Conservation (phyloP, 2,888 invertebrate species). For the Eledona agricola region DNA sequence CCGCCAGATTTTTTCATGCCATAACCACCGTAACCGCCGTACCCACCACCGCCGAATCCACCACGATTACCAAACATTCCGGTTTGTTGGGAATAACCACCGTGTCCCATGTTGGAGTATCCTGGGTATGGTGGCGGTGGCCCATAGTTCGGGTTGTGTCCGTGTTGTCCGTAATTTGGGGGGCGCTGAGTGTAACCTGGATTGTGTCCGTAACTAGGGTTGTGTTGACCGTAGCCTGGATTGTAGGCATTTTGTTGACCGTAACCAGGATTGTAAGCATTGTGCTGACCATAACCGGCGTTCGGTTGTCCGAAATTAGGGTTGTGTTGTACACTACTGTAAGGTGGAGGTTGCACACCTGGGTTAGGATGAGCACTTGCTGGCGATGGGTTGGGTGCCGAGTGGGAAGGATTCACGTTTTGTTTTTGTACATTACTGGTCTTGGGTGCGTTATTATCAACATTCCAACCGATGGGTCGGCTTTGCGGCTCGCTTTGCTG, state of each 20-base stretch:
- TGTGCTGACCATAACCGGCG: conserved; percentile 13
- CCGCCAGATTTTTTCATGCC: conserved; percentile 46
- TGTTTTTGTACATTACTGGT: conserved; percentile 25
- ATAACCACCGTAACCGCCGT: conserved; percentile 41
- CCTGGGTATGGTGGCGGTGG: too few species aligned
- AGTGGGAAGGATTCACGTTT: conserved; percentile 27
- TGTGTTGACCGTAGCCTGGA: conserved; percentile 16
- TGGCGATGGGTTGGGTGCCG: conserved; percentile 30
- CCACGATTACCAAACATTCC: conserved; percentile 38
- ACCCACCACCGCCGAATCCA: conserved; percentile 40
- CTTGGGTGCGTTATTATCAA: too few species aligned
- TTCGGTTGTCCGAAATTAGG: conserved; percentile 35
- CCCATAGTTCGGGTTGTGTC: too few species aligned
- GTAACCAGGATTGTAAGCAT: conserved; percentile 20
- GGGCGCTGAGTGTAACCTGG: conserved; percentile 17
- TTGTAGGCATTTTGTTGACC: conserved; percentile 2
- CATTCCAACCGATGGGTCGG: conserved; percentile 49
- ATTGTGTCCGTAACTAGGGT: conserved; percentile 15
- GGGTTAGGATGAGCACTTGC: conserved; percentile 9
- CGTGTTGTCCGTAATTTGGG: conserved; percentile 20
- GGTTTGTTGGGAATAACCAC: conserved; percentile 31
- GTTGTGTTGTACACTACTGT: background rate
- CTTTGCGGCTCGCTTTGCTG: conserved; percentile 24
- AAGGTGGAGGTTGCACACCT: background rate
- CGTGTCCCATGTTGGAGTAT: too few species aligned